Evolutionary conservation across 2,113 vertebrate species (phyloP).

Genomic region (Heloderma charlesbogerti): DNA sequence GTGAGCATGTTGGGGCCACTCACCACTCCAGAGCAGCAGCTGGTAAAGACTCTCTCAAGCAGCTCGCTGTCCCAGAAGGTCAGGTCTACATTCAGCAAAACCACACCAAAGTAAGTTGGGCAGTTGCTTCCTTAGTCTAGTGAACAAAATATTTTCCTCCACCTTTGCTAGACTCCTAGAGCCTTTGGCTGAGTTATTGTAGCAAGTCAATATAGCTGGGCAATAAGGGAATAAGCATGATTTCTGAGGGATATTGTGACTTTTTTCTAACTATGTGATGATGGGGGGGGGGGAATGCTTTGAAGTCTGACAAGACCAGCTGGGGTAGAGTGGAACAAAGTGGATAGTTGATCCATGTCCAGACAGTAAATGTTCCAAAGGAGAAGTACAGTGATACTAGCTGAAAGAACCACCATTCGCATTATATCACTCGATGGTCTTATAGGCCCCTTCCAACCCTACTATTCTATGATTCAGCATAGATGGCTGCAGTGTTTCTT

Average conservation of each 20-base stretch:
- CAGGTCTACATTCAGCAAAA: constrained; percentile 86
- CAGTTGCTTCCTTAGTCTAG: background rate
- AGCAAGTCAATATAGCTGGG: background rate
- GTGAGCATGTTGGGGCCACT: constrained; percentile 93
- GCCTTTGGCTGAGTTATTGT: background rate
- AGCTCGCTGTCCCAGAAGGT: constrained; percentile 93
- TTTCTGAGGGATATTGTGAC: background rate
- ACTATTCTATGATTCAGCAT: too few species aligned
- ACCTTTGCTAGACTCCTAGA: background rate
- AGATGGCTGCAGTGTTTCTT: background rate
- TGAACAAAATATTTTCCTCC: background rate
- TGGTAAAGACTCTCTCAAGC: constrained; percentile 91
- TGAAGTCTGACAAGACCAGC: background rate
- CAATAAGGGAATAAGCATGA: background rate
- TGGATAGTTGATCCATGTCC: background rate
- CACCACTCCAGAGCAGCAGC: constrained; percentile 93
- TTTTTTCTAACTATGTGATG: background rate
- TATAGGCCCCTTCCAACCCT: too few species aligned
- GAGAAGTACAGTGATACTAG: background rate
- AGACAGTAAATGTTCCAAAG: background rate
- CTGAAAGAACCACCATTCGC: background rate
- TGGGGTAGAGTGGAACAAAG: background rate
- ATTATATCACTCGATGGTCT: too few species aligned
- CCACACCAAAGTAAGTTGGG: constrained; percentile 88
- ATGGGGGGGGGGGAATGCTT: background rate